Evolutionary conservation across 2,888 invertebrate genomes (phyloP).

Genomic region (Schizotus pectinicornis): DNA sequence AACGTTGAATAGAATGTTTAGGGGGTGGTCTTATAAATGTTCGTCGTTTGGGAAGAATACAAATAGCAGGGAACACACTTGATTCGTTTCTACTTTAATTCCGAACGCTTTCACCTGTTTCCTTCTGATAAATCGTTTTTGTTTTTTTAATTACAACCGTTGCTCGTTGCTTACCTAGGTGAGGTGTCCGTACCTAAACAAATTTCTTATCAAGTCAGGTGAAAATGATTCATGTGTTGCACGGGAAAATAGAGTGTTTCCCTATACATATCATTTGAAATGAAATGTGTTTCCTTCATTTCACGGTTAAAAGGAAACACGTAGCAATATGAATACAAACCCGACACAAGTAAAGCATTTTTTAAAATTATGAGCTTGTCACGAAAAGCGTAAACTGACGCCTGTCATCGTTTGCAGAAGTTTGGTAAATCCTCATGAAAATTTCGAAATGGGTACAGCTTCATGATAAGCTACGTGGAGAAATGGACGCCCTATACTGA

Average conservation of each 20-base stretch:
- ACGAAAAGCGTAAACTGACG: slow-evolving; percentile 31
- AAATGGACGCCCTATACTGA: slow-evolving; percentile 20
- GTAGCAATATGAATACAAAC: slow-evolving; percentile 25
- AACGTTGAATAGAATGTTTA: slow-evolving; percentile 35
- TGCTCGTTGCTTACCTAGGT: neutral
- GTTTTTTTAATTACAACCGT: slow-evolving; percentile 10
- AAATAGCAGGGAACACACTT: slow-evolving; percentile 28
- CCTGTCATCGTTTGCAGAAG: slow-evolving; percentile 30
- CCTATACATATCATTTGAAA: slow-evolving; percentile 20
- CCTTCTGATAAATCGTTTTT: slow-evolving; percentile 6
- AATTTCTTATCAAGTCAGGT: neutral
- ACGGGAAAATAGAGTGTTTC: neutral
- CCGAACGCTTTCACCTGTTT: slow-evolving; percentile 28
- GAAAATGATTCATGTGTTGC: neutral
- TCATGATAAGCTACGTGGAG: slow-evolving; percentile 25
- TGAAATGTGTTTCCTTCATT: slow-evolving; percentile 26
- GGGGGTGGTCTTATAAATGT: slow-evolving; percentile 38
- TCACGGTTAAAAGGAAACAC: slow-evolving; percentile 29
- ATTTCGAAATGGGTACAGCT: slow-evolving; percentile 25
- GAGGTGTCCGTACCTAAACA: neutral
- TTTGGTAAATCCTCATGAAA: slow-evolving; percentile 31
- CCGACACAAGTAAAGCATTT: slow-evolving; percentile 26
- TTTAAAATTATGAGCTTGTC: slow-evolving; percentile 32
- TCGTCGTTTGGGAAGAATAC: slow-evolving; percentile 29
- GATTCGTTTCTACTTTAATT: slow-evolving; percentile 34